phyloP scores from a whole-genome alignment of 2,113 vertebrate genomes.

The Marcusenius ussheri region DNA sequence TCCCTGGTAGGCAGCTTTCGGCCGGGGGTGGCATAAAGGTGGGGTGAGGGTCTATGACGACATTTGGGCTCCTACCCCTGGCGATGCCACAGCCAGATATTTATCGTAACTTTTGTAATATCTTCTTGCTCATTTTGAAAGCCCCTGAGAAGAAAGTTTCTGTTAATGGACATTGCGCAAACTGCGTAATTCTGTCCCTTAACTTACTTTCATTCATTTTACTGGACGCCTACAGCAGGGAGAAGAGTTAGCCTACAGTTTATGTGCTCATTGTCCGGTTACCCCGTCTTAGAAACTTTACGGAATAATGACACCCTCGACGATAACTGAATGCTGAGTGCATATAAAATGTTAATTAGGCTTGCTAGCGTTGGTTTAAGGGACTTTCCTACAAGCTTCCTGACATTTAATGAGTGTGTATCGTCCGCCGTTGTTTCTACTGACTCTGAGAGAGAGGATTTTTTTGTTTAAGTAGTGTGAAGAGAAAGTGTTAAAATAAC shows the following conservation, averaged over 20 bases:
- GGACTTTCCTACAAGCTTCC: background rate
- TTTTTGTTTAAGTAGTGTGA: background rate
- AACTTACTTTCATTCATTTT: background rate
- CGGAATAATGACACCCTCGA: background rate
- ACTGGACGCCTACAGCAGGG: background rate
- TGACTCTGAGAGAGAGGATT: background rate
- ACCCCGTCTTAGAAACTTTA: background rate
- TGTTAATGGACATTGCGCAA: background rate
- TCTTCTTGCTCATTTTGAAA: background rate
- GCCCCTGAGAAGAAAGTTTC: background rate
- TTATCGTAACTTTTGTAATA: background rate
- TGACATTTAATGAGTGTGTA: background rate
- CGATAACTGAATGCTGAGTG: background rate
- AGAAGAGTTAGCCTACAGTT: background rate
- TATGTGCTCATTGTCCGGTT: background rate
- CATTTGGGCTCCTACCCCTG: background rate
- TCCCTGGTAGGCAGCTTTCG: background rate
- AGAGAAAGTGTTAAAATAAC: background rate
- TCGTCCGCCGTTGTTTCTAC: background rate
- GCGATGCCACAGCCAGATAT: background rate
- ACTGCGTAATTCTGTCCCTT: background rate
- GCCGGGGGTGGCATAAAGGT: background rate
- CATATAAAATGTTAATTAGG: background rate
- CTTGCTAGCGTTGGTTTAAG: background rate
- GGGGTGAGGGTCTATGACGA: background rate